Evolutionary conservation across 1,140 invertebrate genomes (phyloP), one percentile per base, ranked within the genome.

Genomic region (Pseudomyrmex sp.): DNA sequence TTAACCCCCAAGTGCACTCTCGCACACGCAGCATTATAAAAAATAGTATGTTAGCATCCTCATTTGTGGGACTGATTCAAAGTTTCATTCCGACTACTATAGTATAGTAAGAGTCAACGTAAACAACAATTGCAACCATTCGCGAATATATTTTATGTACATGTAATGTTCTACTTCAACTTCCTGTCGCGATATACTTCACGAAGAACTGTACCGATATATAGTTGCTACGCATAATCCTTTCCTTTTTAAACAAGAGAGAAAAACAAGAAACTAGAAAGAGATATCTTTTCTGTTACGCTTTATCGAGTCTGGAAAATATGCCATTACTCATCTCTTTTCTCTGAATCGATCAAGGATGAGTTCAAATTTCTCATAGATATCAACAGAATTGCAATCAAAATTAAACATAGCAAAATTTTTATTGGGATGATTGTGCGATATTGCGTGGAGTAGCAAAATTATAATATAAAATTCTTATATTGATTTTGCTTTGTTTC

Each of bases 41-140:
- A 85, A 85, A 88, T 83, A 88, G 69, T 50, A 85, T 10, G 44
- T 46, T 35, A 66, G 18, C 20, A 56, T 82, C n/a, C 12, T 18
- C 44, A 48, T 75, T 65, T 75, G 56, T 75, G 56, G 48, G 18
- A 82, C 15, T n/a, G 26, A 26, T 73, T 72, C 58, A 56, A 35
- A 48, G 15, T 62, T 52, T 9, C 3, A 73, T 26, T 20, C 5
- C 15, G 44, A 73, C 8, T 23, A 9, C 35, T 70, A 35, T 70
- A 35, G 13, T 26, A 48, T 70, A 35, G 13, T 26, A 48, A 44
- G 5, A 20, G 52, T 26, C 2, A 26, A 26, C 26, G 12, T 9
- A 44, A 23, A 26, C 12, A 73, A 52, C 35, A 48, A 63, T 74
- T 1, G 23, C 26, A 23, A 35, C 46, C 20, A 4, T 12, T 63